These are phyloP conservation scores for Borostomias antarcticus DNA, from an alignment of 2,797 vertebrate genomes.

Conservation along the genomic window DNA sequence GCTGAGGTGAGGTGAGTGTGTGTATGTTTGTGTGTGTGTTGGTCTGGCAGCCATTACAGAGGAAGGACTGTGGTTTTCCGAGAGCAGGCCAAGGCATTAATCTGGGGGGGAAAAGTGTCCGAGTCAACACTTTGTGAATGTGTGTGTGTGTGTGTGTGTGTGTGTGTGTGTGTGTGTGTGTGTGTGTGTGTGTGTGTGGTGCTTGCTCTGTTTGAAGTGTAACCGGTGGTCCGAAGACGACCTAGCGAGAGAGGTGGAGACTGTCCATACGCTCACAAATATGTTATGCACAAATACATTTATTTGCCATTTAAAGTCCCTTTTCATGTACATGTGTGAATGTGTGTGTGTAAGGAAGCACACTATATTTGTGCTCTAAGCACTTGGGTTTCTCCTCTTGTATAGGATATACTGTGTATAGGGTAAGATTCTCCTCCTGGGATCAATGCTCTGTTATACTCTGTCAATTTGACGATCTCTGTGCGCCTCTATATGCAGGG, in stretches of 20 bases:
- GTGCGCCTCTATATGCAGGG: not conserved
- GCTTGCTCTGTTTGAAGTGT: not conserved
- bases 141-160: not conserved
- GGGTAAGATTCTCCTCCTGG: too few species aligned
- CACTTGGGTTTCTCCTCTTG: too few species aligned
- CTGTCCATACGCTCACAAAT: not conserved
- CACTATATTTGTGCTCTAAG: too few species aligned
- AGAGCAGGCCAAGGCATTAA: not conserved
- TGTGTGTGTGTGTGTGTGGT: not conserved
- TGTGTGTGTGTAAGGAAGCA: not conserved
- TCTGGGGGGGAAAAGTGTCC: not conserved
- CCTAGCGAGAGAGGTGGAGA: too few species aligned
- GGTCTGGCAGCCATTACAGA: too few species aligned
- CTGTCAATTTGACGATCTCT: too few species aligned
- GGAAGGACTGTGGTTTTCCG: not conserved
- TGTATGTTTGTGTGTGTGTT: too few species aligned
- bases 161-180: slow-evolving; percentile 1
- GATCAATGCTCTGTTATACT: too few species aligned
- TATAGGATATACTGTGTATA: too few species aligned
- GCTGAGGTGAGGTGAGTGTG: not conserved
- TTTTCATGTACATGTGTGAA: not conserved
- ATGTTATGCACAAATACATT: not conserved
- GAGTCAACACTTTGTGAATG: not conserved
- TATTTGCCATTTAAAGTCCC: too few species aligned
- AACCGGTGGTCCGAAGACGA: too few species aligned